Evolutionary conservation across 2,888 invertebrate species (phyloP).

Genomic region (Germaria angustata): DNA sequence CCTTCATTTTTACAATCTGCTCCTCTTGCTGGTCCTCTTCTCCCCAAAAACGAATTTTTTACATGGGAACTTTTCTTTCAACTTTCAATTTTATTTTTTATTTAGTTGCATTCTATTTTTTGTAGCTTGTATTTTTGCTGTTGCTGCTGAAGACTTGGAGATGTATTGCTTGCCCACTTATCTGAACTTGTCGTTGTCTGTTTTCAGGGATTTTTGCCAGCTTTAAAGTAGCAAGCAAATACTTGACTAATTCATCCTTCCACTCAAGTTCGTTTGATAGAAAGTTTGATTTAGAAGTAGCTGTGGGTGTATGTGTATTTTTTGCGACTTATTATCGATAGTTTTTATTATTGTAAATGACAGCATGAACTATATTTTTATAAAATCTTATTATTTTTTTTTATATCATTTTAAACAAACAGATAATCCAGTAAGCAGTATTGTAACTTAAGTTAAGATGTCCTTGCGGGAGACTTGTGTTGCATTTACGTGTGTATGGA

Average conservation of each 20-base stretch:
- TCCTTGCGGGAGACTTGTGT: background rate
- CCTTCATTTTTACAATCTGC: background rate
- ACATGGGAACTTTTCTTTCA: background rate
- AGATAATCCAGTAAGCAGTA: background rate
- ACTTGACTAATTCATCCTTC: conserved; percentile 45
- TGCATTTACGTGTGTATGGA: background rate
- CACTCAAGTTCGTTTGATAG: background rate
- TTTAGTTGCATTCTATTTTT: background rate
- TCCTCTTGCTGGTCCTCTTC: too few relatives aligned
- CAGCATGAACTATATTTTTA: conserved; percentile 25
- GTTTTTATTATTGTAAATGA: conserved; percentile 36
- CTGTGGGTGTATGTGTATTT: background rate
- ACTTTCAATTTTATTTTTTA: background rate
- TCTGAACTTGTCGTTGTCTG: conserved; percentile 38
- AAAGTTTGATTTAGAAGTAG: conserved; percentile 18
- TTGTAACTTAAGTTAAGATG: background rate
- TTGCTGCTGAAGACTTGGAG: conserved; percentile 9
- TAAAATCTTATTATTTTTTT: background rate
- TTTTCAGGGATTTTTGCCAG: conserved; percentile 52
- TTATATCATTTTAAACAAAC: background rate
- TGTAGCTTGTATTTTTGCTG: conserved; percentile 22
- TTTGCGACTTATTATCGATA: background rate
- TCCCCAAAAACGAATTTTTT: background rate
- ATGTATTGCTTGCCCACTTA: conserved; percentile 53
- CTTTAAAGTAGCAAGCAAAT: conserved; percentile 58